Evolutionary conservation across 2,888 invertebrate species (phyloP).

Genomic region (Nomada fucata): DNA sequence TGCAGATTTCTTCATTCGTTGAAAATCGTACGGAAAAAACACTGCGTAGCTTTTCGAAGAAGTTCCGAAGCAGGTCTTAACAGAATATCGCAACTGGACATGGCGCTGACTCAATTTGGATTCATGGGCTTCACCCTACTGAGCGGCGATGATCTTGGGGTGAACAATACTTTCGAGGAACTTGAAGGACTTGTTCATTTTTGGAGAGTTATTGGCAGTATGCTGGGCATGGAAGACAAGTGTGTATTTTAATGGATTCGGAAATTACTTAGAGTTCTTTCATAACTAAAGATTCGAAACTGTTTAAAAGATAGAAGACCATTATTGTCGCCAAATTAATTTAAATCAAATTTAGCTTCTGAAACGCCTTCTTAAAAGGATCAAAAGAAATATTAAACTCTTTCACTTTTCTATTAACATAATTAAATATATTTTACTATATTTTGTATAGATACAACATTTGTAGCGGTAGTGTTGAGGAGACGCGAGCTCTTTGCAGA

Average conservation of each 20-base stretch:
- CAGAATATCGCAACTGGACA: slow-evolving; percentile 91
- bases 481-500: slow-evolving; percentile 87
- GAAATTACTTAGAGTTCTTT: not conserved
- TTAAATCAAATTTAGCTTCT: too few species aligned
- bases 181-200: slow-evolving; percentile 92
- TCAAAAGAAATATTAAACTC: too few species aligned
- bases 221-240: slow-evolving; percentile 93
- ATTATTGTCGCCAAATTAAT: too few species aligned
- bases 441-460: slow-evolving; percentile 88
- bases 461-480: slow-evolving; percentile 87
- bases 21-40: slow-evolving; percentile 88
- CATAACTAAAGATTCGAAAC: not conserved
- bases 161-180: slow-evolving; percentile 87
- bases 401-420: not conserved
- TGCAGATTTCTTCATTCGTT: slow-evolving; percentile 89
- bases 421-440: not conserved
- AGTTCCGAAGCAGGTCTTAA: slow-evolving; percentile 85
- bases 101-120: slow-evolving; percentile 94
- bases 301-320: too few species aligned
- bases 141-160: slow-evolving; percentile 88
- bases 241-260: slow-evolving; percentile 73
- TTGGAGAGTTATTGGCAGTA: slow-evolving; percentile 92
- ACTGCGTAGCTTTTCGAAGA: slow-evolving; percentile 87
- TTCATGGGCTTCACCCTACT: slow-evolving; percentile 91
- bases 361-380: not conserved